Evolutionary conservation across 2,888 invertebrate genomes (phyloP).

Genomic region (Carabus problematicus): DNA sequence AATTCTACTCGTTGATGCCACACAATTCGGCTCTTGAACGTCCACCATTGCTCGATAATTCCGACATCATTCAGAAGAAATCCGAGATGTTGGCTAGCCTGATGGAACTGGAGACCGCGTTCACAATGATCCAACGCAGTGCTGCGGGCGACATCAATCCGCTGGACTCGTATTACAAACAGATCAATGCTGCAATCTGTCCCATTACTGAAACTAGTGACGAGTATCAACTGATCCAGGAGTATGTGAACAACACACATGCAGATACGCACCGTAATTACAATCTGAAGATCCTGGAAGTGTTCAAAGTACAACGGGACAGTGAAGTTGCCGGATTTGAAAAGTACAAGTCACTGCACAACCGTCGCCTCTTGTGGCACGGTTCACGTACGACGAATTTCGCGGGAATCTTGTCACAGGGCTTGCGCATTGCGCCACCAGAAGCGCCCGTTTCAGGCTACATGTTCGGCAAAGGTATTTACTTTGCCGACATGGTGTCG

Average conservation of each 20-base stretch:
- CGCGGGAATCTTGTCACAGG: slow-evolving; percentile 67
- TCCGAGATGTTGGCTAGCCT: slow-evolving; percentile 67
- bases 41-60: slow-evolving; percentile 64
- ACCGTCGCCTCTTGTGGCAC: slow-evolving; percentile 68
- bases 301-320: slow-evolving; percentile 56
- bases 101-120: slow-evolving; percentile 71
- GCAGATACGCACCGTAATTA: slow-evolving; percentile 66
- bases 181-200: slow-evolving; percentile 64
- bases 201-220: slow-evolving; percentile 58
- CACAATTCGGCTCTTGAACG: slow-evolving; percentile 68
- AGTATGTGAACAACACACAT: slow-evolving; percentile 68
- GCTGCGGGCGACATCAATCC: slow-evolving; percentile 54
- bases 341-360: slow-evolving; percentile 63
- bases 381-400: slow-evolving; percentile 70
- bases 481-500: slow-evolving; percentile 73
- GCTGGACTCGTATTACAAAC: slow-evolving; percentile 66
- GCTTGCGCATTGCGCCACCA: slow-evolving; percentile 71
- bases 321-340: slow-evolving; percentile 61
- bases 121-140: slow-evolving; percentile 62
- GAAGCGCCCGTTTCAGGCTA: slow-evolving; percentile 67
- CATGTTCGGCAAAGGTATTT: slow-evolving; percentile 74
- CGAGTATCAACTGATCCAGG: slow-evolving; percentile 60
- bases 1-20: slow-evolving; percentile 71
- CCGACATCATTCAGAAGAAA: slow-evolving; percentile 58
- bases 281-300: slow-evolving; percentile 62